Evolutionary conservation across 2,797 vertebrate species (phyloP), one percentile per base, ranked within the genome.

Genomic region (Clarias laeviceps): DNA sequence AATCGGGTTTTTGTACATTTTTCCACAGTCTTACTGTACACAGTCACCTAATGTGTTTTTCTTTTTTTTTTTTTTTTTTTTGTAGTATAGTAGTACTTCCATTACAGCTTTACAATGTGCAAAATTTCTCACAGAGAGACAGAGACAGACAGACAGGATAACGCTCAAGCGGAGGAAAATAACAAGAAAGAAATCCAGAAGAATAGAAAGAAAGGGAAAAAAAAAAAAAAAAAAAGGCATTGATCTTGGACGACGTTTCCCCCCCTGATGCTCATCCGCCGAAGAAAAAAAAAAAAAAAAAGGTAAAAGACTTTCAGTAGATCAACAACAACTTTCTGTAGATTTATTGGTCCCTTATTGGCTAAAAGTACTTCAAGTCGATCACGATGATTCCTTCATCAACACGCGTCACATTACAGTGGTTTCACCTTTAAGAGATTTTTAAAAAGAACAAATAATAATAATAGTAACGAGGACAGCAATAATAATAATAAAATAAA

Each of bases 51-150:
- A 97, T 96, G 96, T 96, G 76, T 12, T 97, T 97, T 59, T 4
- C 45, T 50, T 50, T 45, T 9, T 45, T 45, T 50, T 50, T 14
- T 50, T 50, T 50, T 50, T 6, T 9, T 45, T 11, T 9, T 50
- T 64, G 77, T 80, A 45, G 34, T 80, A 64, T 64, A 88, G 87
- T 84, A 88, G 88, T 85, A 98, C 97, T 96, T 95, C 94, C 94
- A 94, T 91, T 92, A 94, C 95, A 95, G 96, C 97, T 98, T 97
- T 97, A 98, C 97, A 98, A 97, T 98, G 98, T 99, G 98, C 98
- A 99, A 99, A 97, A 97, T 96, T 96, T 96, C 97, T 96, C 96
- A 90, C 91, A 90, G 92, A 93, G 94, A 74, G 93, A 91, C 27
- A 77, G 29, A 77, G n/a, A 45, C 14, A 90, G 93, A 91, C 95